A percentile compares a stretch with the other conserved stretches of the same genome.
Conservation (phyloP, 2,797 vertebrate species). For the Phrynocephalus guinanensis region DNA sequence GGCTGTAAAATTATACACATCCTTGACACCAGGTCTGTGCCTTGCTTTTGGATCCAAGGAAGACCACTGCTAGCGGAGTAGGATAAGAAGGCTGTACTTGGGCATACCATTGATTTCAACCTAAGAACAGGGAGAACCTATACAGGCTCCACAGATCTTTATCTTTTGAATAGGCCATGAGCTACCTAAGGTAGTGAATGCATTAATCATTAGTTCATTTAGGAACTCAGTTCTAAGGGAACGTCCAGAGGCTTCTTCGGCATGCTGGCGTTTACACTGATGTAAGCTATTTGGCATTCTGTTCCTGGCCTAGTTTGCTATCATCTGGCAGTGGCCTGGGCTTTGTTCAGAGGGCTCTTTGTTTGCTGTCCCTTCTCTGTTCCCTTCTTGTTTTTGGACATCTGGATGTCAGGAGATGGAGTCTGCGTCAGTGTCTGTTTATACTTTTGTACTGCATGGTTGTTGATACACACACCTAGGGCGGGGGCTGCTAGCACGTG, state of each 20-base stretch:
- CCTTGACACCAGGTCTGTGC: neutral
- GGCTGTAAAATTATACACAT: neutral
- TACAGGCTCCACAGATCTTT: too few species aligned
- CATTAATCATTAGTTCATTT: neutral
- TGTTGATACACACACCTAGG: neutral
- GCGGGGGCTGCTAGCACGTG: neutral
- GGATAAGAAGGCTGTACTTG: neutral
- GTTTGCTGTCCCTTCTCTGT: neutral
- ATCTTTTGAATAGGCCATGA: neutral
- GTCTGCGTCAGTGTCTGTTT: neutral
- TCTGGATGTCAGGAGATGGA: neutral
- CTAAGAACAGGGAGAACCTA: neutral
- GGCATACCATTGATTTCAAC: neutral
- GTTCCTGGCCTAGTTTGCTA: neutral
- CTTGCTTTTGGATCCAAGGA: neutral
- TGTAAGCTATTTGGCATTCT: constrained; percentile 3
- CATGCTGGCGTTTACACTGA: neutral
- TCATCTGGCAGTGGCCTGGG: neutral
- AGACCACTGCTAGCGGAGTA: neutral
- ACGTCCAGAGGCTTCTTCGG: neutral
- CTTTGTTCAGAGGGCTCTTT: constrained; percentile 19
- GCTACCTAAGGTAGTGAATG: neutral
- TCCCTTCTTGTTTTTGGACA: constrained; percentile 4
- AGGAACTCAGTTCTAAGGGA: neutral
- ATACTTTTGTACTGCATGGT: neutral